Conservation (phyloP, 2,888 invertebrate genomes). For the Andrena dorsata region DNA sequence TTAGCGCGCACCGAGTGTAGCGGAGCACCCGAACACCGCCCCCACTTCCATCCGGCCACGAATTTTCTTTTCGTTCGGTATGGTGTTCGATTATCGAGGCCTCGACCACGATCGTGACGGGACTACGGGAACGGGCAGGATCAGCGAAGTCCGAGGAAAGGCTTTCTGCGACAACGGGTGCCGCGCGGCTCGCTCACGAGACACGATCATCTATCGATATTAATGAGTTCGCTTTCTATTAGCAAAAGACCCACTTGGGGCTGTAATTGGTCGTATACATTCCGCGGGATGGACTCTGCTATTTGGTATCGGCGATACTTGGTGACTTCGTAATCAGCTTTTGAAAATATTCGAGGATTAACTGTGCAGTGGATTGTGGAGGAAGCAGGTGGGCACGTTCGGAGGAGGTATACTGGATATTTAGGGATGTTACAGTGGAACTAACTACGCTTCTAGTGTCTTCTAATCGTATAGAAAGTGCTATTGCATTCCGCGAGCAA, state of each 20-base stretch:
- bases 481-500: too few relatives aligned
- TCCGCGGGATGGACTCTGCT: conserved; percentile 33
- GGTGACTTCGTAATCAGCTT: conserved; percentile 38
- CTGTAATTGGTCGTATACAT: conserved; percentile 40
- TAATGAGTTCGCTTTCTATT: conserved; percentile 56
- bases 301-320: conserved; percentile 44
- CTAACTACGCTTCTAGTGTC: too few relatives aligned
- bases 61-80: conserved; percentile 85
- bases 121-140: conserved; percentile 71
- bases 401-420: background rate
- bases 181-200: conserved; percentile 12
- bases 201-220: conserved; percentile 46
- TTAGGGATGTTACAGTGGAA: too few relatives aligned
- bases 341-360: background rate
- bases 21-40: conserved; percentile 61
- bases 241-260: conserved; percentile 45
- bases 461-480: too few relatives aligned
- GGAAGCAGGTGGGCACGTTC: background rate
- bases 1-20: conserved; percentile 43
- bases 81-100: conserved; percentile 85
- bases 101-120: conserved; percentile 77
- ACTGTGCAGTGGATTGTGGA: background rate
- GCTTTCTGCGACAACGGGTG: conserved; percentile 25
- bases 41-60: conserved; percentile 75
- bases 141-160: conserved; percentile 48